phyloP scores from a whole-genome alignment of 2,797 vertebrate genomes.

The Eutrigla gurnardus region DNA sequence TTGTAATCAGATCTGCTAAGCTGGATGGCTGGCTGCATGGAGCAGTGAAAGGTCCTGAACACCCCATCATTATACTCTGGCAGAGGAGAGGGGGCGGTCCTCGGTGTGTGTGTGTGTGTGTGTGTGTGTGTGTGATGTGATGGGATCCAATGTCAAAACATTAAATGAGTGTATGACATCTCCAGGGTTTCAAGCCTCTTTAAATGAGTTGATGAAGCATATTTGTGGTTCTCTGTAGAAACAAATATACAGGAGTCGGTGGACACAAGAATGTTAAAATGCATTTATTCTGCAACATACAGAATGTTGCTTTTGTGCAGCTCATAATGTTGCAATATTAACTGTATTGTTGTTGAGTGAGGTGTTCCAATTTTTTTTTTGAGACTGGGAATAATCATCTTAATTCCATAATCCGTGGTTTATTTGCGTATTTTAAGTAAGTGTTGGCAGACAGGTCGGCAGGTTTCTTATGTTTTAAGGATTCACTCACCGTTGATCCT shows the following conservation, averaged over 20 bases:
- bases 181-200: not conserved
- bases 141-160: slow-evolving; percentile 21
- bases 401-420: not conserved
- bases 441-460: slow-evolving; percentile 43
- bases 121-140: slow-evolving; percentile 12
- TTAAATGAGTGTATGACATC: not conserved
- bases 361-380: too few species aligned
- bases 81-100: slow-evolving; percentile 25
- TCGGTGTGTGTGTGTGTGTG: not conserved
- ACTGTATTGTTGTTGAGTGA: too few species aligned
- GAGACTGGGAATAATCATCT: too few species aligned
- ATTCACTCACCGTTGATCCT: slow-evolving; percentile 13
- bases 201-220: not conserved
- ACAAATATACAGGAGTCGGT: not conserved
- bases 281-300: not conserved
- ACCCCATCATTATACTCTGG: slow-evolving; percentile 28
- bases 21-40: slow-evolving; percentile 56
- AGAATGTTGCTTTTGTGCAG: not conserved
- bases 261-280: not conserved
- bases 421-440: slow-evolving; percentile 33
- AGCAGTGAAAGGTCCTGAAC: slow-evolving; percentile 47
- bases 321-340: not conserved
- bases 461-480: slow-evolving; percentile 17
- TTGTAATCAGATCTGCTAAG: slow-evolving; percentile 76
- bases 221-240: not conserved